These are phyloP conservation scores for Margaritifera margaritifera DNA, from an alignment of 2,888 invertebrate genomes.

Conservation along the genomic window DNA sequence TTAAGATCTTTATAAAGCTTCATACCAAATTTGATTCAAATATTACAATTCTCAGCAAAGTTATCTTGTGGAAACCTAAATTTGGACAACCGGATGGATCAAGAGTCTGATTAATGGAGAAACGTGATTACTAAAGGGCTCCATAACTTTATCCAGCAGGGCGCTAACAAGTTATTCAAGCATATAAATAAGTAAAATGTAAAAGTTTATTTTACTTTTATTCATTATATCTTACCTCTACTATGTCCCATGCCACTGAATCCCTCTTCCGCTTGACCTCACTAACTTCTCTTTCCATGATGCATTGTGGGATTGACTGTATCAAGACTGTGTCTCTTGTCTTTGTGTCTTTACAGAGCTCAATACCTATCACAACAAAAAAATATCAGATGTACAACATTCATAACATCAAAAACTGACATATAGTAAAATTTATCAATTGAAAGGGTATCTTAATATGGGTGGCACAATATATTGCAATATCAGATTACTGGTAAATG, in stretches of 20 bases:
- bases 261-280: conserved; percentile 42
- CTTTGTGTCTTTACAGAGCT: conserved; percentile 35
- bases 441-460: too few species aligned
- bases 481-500: too few species aligned
- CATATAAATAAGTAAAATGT: not conserved
- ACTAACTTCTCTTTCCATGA: conserved; percentile 53
- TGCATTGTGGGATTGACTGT: conserved; percentile 55
- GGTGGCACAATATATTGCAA: too few species aligned
- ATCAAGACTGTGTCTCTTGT: conserved; percentile 43
- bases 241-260: conserved; percentile 45
- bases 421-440: not conserved
- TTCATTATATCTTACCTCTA: conserved; percentile 43
- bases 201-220: not conserved
- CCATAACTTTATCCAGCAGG: not conserved
- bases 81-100: too few species aligned
- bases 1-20: too few species aligned
- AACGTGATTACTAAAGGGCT: too few species aligned
- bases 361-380: conserved; percentile 43
- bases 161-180: not conserved
- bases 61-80: too few species aligned
- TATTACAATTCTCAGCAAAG: too few species aligned
- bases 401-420: too few species aligned
- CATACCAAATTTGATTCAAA: too few species aligned
- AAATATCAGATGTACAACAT: not conserved
- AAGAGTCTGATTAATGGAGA: too few species aligned